Evolutionary conservation across 2,113 vertebrate species (phyloP), one percentile per base, ranked within the genome.

Genomic region (Sardina pilchardus): DNA sequence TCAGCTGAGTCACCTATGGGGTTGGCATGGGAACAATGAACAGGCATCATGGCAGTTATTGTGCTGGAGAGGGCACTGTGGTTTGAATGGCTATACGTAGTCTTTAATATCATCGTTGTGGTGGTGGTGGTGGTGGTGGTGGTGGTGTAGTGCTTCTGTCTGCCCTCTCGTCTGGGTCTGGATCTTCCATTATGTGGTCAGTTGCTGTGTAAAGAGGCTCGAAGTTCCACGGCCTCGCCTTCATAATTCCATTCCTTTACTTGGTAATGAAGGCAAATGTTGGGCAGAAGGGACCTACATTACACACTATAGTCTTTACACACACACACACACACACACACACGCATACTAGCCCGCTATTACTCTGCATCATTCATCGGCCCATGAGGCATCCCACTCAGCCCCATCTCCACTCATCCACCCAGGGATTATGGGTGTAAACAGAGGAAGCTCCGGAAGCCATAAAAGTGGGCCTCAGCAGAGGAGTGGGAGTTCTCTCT

Each of bases 341-440:
- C 48, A 45, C 53, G 0, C 44, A 36, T 36, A 56, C 53, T 0
- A 42, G 43, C 59, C n/a, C 56, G 21, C 21, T 26, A 16, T 78
- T 17, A 75, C 26, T 75, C 71, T 78, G 30, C 30, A 78, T 78
- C 34, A 78, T 78, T 78, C 71, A 78, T 17, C 30, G 30, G 14
- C 30, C 71, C 71, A 78, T 16, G 3, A 78, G 71, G 26, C 71
- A 30, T 71, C 56, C 2, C 26, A n/a, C 63, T 87, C 78, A 83
- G 53, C 81, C 26, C n/a, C 45, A 83, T 67, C 45, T 81, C n/a
- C n/a, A n/a, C n/a, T n/a, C n/a, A n/a, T n/a, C n/a, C n/a, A n/a
- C n/a, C n/a, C n/a, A n/a, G n/a, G 83, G 53, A 83, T 86, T 88
- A 86, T 71, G 71, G 85, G 45, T 89, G 87, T 85, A 88, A 89